Conservation (phyloP, 2,797 vertebrate species). For the Sebastes hubbsi region DNA sequence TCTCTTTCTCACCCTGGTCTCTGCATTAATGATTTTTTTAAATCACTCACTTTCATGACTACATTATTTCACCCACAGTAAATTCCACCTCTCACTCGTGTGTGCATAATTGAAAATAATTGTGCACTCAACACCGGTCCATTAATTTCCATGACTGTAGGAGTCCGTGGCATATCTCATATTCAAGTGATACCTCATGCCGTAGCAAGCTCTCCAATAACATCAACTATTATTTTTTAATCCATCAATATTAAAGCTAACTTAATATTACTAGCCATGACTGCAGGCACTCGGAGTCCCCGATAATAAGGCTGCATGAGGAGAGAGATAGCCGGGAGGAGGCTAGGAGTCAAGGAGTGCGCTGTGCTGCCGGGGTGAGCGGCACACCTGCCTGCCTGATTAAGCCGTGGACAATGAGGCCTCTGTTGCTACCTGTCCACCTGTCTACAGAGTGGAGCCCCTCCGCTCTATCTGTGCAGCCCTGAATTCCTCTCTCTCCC, state of each 20-base stretch:
- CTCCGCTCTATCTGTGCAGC: constrained; percentile 61
- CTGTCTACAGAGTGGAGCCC: constrained; percentile 73
- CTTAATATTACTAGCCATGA: constrained; percentile 39
- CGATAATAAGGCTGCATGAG: constrained; percentile 26
- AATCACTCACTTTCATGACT: background rate
- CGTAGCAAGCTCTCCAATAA: constrained; percentile 35
- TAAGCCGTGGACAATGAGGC: constrained; percentile 74
- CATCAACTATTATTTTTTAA: constrained; percentile 46
- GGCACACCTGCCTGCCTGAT: constrained; percentile 81
- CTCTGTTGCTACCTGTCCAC: constrained; percentile 81
- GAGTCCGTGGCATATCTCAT: constrained; percentile 27
- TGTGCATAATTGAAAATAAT: constrained; percentile 48
- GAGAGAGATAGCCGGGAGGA: constrained; percentile 23
- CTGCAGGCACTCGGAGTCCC: constrained; percentile 34
- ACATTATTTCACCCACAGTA: constrained; percentile 7
- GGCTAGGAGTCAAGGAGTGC: constrained; percentile 46
- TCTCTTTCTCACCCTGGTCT: background rate
- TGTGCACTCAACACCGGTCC: constrained; percentile 41
- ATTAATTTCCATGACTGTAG: constrained; percentile 43
- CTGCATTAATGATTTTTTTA: background rate
- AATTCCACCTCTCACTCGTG: constrained; percentile 11
- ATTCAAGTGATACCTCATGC: constrained; percentile 37
- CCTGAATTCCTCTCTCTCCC: constrained; percentile 71
- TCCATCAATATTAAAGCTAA: constrained; percentile 52
- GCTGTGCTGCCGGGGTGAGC: constrained; percentile 52